A percentile compares a stretch with the other conserved stretches of the same genome.
Evolutionary conservation across 2,113 vertebrate genomes (phyloP).

Genomic region (Perca schrenkii): DNA sequence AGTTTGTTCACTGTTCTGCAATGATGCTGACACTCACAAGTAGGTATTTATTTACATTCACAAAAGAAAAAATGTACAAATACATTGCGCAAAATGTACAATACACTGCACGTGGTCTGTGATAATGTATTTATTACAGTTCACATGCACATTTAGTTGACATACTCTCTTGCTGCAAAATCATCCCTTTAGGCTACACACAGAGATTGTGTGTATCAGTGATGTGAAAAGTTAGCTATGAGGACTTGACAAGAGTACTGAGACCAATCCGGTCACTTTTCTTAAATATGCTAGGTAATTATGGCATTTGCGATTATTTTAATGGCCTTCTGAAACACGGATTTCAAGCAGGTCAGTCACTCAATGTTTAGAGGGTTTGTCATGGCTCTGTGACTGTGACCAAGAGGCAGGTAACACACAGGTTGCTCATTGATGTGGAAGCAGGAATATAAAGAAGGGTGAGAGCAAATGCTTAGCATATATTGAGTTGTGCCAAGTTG

Average conservation of each 20-base stretch:
- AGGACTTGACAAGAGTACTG: slow-evolving; percentile 10
- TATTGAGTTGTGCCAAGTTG: not conserved
- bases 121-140: slow-evolving; percentile 26
- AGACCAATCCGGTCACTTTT: slow-evolving; percentile 11
- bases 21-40: not conserved
- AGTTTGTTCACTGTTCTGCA: slow-evolving; percentile 33
- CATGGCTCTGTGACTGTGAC: slow-evolving; percentile 6
- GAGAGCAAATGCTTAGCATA: not conserved
- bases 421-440: not conserved
- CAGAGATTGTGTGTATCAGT: slow-evolving; percentile 4
- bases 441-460: not conserved
- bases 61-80: slow-evolving; percentile 20
- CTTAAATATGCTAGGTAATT: slow-evolving; percentile 30
- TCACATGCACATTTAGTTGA: slow-evolving; percentile 14
- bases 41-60: slow-evolving; percentile 13
- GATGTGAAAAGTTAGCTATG: not conserved
- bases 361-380: slow-evolving; percentile 39
- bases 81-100: not conserved
- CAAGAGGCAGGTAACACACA: slow-evolving; percentile 10
- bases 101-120: no score
- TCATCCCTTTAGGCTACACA: slow-evolving; percentile 25
- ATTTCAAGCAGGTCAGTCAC: slow-evolving; percentile 26
- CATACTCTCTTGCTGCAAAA: slow-evolving; percentile 25
- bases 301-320: slow-evolving; percentile 39
- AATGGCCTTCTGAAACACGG: slow-evolving; percentile 30